Percentiles rank a stretch among this genome's conserved stretches.
Conservation (phyloP, 1,140 invertebrate species). For the Micrasema minimum region DNA sequence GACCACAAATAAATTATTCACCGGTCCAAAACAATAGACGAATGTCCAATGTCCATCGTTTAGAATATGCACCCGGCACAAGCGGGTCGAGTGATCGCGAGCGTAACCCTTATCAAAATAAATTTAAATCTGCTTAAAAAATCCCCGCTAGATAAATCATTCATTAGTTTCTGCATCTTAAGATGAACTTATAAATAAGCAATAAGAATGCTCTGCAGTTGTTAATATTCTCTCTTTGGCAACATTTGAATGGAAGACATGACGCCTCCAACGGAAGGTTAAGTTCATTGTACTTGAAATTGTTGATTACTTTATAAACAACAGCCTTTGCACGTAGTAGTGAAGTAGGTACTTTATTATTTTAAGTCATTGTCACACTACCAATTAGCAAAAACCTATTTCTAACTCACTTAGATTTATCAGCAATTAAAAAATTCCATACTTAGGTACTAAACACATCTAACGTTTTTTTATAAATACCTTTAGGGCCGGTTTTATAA, state of each 20-base stretch:
- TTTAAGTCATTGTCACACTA: no score
- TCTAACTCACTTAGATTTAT: no score
- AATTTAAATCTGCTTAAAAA: conserved; percentile 36
- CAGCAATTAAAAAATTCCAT: no score
- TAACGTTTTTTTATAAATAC: no score
- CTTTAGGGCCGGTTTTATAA: no score
- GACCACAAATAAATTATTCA: conserved; percentile 29
- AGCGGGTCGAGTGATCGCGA: neutral
- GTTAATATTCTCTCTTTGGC: conserved; percentile 49
- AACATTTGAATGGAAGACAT: conserved; percentile 50
- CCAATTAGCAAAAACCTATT: no score
- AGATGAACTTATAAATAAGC: conserved; percentile 49
- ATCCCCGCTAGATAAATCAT: conserved; percentile 36
- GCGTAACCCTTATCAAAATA: conserved; percentile 38
- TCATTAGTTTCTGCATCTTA: conserved; percentile 40
- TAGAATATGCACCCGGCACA: conserved; percentile 15
- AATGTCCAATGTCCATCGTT: neutral
- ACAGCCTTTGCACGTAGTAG: no score
- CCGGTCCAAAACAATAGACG: conserved; percentile 17
- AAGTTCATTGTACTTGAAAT: conserved; percentile 50
- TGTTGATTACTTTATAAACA: conserved; percentile 34
- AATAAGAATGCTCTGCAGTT: conserved; percentile 47
- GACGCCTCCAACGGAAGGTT: conserved; percentile 41
- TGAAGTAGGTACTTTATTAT: no score
- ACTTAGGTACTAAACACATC: no score